Base-by-base conservation (phyloP, 2,888 invertebrate species). In the Podabrus alpinus region DNA sequence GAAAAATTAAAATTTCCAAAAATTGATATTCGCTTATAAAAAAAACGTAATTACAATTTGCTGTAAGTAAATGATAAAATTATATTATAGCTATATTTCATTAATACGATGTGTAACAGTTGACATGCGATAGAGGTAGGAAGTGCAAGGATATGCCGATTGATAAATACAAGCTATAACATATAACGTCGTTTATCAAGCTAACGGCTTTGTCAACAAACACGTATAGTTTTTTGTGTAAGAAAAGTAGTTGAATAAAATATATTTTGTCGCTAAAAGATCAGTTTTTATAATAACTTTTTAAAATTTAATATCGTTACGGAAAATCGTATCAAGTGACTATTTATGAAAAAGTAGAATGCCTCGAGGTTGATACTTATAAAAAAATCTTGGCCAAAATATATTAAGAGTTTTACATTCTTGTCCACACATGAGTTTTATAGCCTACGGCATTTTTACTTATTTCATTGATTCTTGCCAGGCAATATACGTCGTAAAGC, bases 401-500 rank as follows among this genome's bases (percentile, higher is more conserved):
- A 45, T 45, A 45, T 45, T 45, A 45, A 45, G 45, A 45, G 45
- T 21, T 64, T 64, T 19, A 19, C 17, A 64, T 64, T 64, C 62
- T 64, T 16, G 62, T 19, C 62, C 62, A 64, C 62, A 21, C 62
- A 64, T 64, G 62, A 16, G 21, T n/a, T 45, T 45, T 45, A 64
- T 19, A 64, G 62, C 62, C 21, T 21, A n/a, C 9, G 62, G 62
- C 45, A 45, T 45, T 45, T 45, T 45, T 45, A 79, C 79, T 79
- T 79, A 78, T 80, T 81, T 81, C 85, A 85, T 85, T 85, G 84
- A 85, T 85, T 83, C 84, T 81, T 79, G 78, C 81, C 80, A 84
- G 84, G 84, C 85, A 85, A 85, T 85, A 86, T 85, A 85, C 85
- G 84, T 83, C 82, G 79, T 81, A 81, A 80, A 82, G 81, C 83